Percentiles rank a stretch among this genome's conserved stretches.
Evolutionary conservation across 1,140 invertebrate genomes (phyloP).

Genomic region (Papilio aristodemus): DNA sequence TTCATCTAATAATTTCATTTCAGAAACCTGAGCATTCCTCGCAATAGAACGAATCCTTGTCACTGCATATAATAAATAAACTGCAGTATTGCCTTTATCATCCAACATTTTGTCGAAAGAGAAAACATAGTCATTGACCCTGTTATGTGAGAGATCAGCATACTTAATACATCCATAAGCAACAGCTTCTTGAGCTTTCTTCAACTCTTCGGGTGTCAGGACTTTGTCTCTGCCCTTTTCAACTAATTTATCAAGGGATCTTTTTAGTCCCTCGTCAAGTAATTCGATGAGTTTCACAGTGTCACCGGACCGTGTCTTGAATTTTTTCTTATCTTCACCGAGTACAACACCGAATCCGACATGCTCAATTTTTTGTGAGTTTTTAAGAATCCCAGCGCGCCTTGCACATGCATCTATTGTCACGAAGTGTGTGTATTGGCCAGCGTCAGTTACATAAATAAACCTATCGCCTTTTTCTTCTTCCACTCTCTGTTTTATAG

Average conservation of each 20-base stretch:
- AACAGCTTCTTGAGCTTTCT: slow-evolving; percentile 92
- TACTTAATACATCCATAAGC: slow-evolving; percentile 99
- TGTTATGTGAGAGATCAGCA: slow-evolving; percentile 96
- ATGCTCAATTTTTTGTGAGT: slow-evolving; percentile 89
- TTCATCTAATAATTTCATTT: slow-evolving; percentile 80
- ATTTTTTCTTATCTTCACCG: slow-evolving; percentile 99
- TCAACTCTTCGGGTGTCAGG: slow-evolving; percentile 91
- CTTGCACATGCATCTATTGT: slow-evolving; percentile 87
- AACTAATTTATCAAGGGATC: slow-evolving; percentile 91
- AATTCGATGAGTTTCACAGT: slow-evolving; percentile 94
- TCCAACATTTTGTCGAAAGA: slow-evolving; percentile 99
- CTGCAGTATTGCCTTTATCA: slow-evolving; percentile 99
- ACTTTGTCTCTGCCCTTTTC: slow-evolving; percentile 96
- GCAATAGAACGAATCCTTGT: slow-evolving; percentile 97
- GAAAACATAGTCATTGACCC: slow-evolving; percentile 97
- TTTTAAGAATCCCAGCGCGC: slow-evolving; percentile 85
- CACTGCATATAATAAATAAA: slow-evolving; percentile 97
- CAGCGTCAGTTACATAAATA: slow-evolving; percentile 97
- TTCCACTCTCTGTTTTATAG: slow-evolving; percentile 92
- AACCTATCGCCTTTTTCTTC: slow-evolving; percentile 95
- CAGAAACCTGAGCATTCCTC: slow-evolving; percentile 85
- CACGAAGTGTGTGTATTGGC: slow-evolving; percentile 95
- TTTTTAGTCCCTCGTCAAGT: slow-evolving; percentile 95
- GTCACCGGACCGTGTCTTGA: slow-evolving; percentile 99
- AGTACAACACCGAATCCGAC: slow-evolving; percentile 98